Base-by-base conservation (phyloP, 2,888 invertebrate genomes). In the Hypolimnas misippus region DNA sequence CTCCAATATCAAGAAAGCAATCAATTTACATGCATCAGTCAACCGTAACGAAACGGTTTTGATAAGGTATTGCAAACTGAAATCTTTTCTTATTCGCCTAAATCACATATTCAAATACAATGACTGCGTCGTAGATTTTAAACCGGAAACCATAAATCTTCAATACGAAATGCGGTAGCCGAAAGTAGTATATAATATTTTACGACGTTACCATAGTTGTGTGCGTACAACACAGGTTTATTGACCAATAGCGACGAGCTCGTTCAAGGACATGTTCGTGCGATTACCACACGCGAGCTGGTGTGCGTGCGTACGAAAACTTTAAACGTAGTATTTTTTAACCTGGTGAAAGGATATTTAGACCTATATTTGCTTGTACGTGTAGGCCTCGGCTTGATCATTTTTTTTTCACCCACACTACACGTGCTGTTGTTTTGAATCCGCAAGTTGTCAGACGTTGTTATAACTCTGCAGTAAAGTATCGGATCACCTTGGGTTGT, bases 381-480 rank as follows among this genome's bases (percentile, higher is more conserved):
- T 21, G 10, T 53, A 57, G 14, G 50, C 12, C n/a, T 46, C 58
- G 66, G 67, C 46, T 54, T 60, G 63, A n/a, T 40, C 10, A 16
- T 38, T 38, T 58, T 33, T 56, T 49, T 44, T 14, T 19, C 49
- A 12, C 49, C 21, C 16, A 7, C 19, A 21, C 5, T 54, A 59
- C 63, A 66, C 63, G 65, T 66, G 65, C 16, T 42, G 60, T 68
- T 74, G 75, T 75, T 77, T 73, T 73, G 75, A 69, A 73, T 71
- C 58, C 25, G 65, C 70, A 57, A 70, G 66, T 71, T 75, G 69
- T 74, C 63, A 69, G 65, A 69, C 66, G 50, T 62, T 58, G 66
- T 67, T 65, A 46, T 58, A 53, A 53, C 52, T 59, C 51, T 7
- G 57, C 25, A 25, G 49, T 57, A 59, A 40, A 60, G 59, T 55